These are phyloP conservation scores for Crossocerus cetratus DNA, from an alignment of 2,888 invertebrate species.

Conservation along the genomic window DNA sequence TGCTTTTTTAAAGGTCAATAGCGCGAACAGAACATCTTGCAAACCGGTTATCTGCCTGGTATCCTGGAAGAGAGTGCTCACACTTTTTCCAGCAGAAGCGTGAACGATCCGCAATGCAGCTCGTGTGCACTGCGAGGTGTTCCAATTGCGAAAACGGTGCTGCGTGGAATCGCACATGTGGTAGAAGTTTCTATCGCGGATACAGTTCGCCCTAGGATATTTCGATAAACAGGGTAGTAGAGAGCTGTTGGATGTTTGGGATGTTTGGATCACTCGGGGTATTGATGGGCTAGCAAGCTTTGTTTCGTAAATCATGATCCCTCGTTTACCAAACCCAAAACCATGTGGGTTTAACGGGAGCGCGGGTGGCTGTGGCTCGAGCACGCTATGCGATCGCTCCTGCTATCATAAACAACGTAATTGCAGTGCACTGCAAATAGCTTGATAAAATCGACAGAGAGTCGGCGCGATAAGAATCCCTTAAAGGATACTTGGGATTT, in stretches of 20 bases:
- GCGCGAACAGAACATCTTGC: background rate
- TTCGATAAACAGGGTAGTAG: too few relatives aligned
- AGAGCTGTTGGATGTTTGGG: too few relatives aligned
- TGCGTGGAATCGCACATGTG: constrained; percentile 28
- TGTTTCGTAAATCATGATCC: too few relatives aligned
- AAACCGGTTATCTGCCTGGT: background rate
- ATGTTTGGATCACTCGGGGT: too few relatives aligned
- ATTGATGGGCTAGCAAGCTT: too few relatives aligned
- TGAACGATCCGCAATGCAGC: constrained; percentile 48
- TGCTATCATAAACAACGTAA: background rate
- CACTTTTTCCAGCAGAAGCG: constrained; percentile 27
- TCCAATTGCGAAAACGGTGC: constrained; percentile 42
- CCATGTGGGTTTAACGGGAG: background rate
- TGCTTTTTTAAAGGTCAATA: background rate
- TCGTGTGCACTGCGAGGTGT: constrained; percentile 37
- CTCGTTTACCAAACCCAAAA: background rate
- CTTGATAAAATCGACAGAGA: background rate
- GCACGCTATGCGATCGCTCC: too few relatives aligned
- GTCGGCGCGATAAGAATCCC: too few relatives aligned
- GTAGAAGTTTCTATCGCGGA: constrained; percentile 35
- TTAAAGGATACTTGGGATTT: background rate
- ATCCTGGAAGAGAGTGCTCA: constrained; percentile 1
- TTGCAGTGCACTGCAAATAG: background rate
- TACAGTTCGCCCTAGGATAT: background rate
- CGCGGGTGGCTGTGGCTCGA: too few relatives aligned